Evolutionary conservation across 2,797 vertebrate species (phyloP).

Genomic region (Arctocebus calabarensis): DNA sequence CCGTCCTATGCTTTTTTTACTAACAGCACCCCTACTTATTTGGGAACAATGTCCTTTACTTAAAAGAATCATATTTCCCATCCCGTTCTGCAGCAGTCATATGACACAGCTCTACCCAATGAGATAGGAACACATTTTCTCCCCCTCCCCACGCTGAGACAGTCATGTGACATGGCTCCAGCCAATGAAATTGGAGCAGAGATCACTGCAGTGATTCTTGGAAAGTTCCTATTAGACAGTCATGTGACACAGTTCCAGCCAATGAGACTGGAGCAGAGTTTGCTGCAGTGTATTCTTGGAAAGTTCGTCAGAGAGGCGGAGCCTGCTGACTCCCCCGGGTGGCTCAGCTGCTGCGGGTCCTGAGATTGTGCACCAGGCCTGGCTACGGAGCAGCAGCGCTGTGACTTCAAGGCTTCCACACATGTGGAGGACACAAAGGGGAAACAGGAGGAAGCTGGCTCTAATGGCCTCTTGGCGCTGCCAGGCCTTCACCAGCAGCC

Average conservation of each 20-base stretch:
- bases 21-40: background rate
- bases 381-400: background rate
- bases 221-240: background rate
- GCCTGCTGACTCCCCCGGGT: background rate
- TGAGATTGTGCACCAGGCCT: background rate
- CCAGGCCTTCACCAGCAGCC: background rate
- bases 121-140: background rate
- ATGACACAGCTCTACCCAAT: background rate
- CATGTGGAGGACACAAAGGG: too few species aligned
- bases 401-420: background rate
- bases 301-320: background rate
- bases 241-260: background rate
- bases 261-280: background rate
- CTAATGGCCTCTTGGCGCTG: background rate
- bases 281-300: background rate
- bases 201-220: background rate
- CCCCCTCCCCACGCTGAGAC: too few species aligned
- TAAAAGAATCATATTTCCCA: background rate
- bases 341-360: rapidly evolving
- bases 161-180: background rate
- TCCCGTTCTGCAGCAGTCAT: rapidly evolving
- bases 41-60: background rate
- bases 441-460: background rate
- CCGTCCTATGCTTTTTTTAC: background rate
- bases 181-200: background rate